Base-by-base conservation (phyloP, 2,797 vertebrate species). In the Hippoglossus hippoglossus region DNA sequence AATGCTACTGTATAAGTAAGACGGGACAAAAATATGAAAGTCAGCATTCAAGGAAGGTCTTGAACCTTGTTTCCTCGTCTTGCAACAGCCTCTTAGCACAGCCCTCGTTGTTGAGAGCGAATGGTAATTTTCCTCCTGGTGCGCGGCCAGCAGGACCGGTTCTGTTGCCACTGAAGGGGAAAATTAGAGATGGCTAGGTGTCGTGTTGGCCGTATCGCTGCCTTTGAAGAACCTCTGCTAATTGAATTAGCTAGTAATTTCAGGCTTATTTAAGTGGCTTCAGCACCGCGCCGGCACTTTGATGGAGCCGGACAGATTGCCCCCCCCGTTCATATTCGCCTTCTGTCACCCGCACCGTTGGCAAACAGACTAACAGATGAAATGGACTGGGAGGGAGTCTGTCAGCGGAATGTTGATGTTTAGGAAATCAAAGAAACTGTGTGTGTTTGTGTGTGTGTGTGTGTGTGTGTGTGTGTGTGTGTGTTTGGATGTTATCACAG, bases 221-320 rank as follows among this genome's bases (percentile, higher is more conserved):
- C 81, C 85, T 92, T 89, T 89, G 79, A 92, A 87, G 75, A 71
- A 75, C 75, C 64, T 67, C 75, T 1, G 22, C 79, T 91, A 89
- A 92, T 92, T 92, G 86, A 93, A 91, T 90, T 90, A 87, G 79
- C 53, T 56, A 63, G 80, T 87, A 71, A 90, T 92, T 92, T 91
- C 78, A 81, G 83, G 77, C 80, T 84, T 85, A 78, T 91, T 91
- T 79, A 77, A 83, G 71, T 50, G 72, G 59, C 79, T 67, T 77
- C 59, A 85, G 49, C 71, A 24, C 52, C 22, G 73, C 15, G 31
- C 10, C n/a, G 6, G 51, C 71, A 51, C 73, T 81, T 75, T 77
- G 79, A 84, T 73, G 69, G 64, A 76, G 81, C 67, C 76, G 53
- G 84, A 79, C 77, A 62, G 74, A 82, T 85, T 64, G 75, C 28